phyloP scores from a whole-genome alignment of 2,797 vertebrate genomes.

The Chiroxiphia lanceolata region DNA sequence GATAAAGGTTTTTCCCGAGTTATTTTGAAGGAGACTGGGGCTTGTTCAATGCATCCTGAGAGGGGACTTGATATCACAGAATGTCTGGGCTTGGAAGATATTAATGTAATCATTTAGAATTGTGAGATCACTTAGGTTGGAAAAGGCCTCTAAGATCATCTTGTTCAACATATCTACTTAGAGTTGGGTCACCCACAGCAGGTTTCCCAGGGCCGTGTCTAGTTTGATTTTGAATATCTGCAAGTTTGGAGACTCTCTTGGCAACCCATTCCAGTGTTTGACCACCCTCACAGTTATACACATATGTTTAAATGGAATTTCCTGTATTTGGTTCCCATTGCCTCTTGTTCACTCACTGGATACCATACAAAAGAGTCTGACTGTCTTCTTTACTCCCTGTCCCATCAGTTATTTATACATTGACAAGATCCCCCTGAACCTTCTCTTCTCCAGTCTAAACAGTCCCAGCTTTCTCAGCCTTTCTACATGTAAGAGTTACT shows the following conservation, averaged over 20 bases:
- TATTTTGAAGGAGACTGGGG: neutral
- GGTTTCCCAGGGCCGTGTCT: neutral
- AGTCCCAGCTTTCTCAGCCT: neutral
- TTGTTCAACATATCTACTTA: neutral
- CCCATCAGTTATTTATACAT: neutral
- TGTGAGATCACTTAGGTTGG: neutral
- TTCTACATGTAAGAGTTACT: neutral
- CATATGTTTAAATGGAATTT: neutral
- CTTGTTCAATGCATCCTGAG: neutral
- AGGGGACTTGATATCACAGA: neutral
- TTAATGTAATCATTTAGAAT: neutral
- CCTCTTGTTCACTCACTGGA: neutral
- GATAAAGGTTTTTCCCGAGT: neutral
- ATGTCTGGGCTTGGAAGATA: neutral
- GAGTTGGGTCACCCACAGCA: neutral
- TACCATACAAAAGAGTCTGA: neutral
- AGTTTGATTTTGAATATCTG: neutral
- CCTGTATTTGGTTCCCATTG: neutral
- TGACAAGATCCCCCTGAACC: neutral
- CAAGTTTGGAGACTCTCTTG: neutral
- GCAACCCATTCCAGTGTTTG: neutral
- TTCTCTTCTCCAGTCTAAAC: neutral
- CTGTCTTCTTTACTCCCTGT: neutral
- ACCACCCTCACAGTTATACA: neutral
- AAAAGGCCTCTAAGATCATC: neutral